Evolutionary conservation across 2,113 vertebrate genomes (phyloP).

Genomic region (Eulacestoma nigropectus): DNA sequence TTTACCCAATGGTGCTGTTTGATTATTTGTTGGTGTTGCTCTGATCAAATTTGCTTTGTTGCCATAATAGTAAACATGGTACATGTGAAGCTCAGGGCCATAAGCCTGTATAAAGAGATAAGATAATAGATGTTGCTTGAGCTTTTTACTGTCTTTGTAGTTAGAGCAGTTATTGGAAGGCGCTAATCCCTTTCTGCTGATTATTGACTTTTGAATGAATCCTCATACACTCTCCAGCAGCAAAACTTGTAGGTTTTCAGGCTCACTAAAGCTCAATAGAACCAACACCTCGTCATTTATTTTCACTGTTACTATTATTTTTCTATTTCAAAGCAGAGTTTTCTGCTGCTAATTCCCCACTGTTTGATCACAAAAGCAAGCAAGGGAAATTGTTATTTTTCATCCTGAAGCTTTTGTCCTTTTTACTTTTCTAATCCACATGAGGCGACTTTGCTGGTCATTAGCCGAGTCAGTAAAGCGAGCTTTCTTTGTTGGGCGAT

Average conservation of each 20-base stretch:
- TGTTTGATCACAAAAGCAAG: constrained; percentile 47
- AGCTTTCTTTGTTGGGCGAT: constrained; percentile 24
- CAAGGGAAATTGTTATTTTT: constrained; percentile 38
- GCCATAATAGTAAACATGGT: neutral
- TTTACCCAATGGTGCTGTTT: neutral
- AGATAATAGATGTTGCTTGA: neutral
- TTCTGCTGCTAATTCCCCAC: constrained; percentile 13
- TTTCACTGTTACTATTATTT: constrained; percentile 30
- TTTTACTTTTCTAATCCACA: constrained; percentile 35
- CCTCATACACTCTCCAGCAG: neutral
- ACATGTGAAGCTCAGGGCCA: neutral
- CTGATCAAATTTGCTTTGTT: neutral
- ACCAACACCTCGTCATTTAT: constrained; percentile 17
- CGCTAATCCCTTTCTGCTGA: constrained; percentile 24
- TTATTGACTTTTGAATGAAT: neutral
- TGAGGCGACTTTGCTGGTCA: neutral
- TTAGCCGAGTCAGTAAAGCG: neutral
- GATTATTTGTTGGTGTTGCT: neutral
- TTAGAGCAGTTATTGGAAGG: constrained; percentile 10
- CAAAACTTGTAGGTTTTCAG: constrained; percentile 20
- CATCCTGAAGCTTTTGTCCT: constrained; percentile 44
- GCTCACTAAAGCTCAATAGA: constrained; percentile 28
- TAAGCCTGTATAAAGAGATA: neutral
- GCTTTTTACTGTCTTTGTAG: neutral
- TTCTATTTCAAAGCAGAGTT: constrained; percentile 43